Evolutionary conservation across 1,140 invertebrate species (phyloP), one percentile per base, ranked within the genome.

Genomic region (Zaprionus camerounensis): DNA sequence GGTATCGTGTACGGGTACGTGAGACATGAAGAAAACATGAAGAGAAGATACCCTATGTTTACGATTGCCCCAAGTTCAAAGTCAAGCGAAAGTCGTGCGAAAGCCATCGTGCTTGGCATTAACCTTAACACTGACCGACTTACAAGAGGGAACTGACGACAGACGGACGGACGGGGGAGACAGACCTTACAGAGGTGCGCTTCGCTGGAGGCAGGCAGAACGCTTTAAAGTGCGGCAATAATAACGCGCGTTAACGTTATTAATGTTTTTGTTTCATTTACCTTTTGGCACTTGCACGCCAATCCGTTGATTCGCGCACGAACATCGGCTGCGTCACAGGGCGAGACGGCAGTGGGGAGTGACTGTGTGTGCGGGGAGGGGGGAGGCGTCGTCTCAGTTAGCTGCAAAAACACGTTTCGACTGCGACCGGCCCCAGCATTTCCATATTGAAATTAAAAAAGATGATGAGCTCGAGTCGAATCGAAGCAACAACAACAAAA

Each of bases 271-370:
- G 66, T 77, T 62, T 63, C 51, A 64, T 62, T 73, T 73, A 62
- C 58, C 71, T 71, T 75, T 86, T 80, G 41, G 64, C 83, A 83
- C 77, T 56, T 26, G 57, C 46, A 13, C n/a, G 76, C 80, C 76
- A 82, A 87, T 73, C 76, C 76, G 83, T 87, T 77, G 56, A 78
- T 69, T 58, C 62, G 44, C 64, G 56, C 26, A 58, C 41, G 41
- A 46, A 46, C n/a, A 9, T 17, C 41, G 7, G 7, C 41, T 17
- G 38, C 24, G 61, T 38, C n/a, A 46, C 26, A 51, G 44, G n/a
- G 65, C n/a, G 24, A 5, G 11, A 26, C 24, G 24, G 4, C 24
- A 26, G 24, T 5, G 17, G 34, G 28, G 28, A 6, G 28, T 7
- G n/a, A 11, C 28, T 11, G 49, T 24, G 4, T 53, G 41, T 13